Percentiles rank a stretch among this genome's conserved stretches.
Evolutionary conservation across 2,113 vertebrate genomes (phyloP).

Genomic region (Carassius carassius): DNA sequence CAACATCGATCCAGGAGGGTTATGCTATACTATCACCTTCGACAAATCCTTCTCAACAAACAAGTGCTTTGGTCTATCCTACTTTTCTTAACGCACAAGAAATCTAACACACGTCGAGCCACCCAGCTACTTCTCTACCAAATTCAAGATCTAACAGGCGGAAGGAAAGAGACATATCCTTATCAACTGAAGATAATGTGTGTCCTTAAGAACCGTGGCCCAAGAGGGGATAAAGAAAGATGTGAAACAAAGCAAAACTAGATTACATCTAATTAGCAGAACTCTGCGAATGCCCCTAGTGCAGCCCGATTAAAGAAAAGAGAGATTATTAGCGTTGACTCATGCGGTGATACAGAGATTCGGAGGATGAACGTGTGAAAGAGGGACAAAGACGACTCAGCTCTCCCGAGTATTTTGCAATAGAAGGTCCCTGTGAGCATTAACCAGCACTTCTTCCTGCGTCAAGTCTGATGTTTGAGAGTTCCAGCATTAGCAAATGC

Average conservation of each 20-base stretch:
- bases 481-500: slow-evolving; percentile 53
- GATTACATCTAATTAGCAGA: slow-evolving; percentile 46
- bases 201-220: not conserved
- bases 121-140: not conserved
- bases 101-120: not conserved
- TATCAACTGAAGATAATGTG: slow-evolving; percentile 15
- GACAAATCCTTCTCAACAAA: not conserved
- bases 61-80: not conserved
- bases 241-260: slow-evolving; percentile 41
- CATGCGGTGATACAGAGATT: slow-evolving; percentile 15
- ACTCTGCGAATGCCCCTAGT: slow-evolving; percentile 20
- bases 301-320: slow-evolving; percentile 30
- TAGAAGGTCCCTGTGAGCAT: not conserved
- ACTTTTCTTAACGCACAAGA: not conserved
- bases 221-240: slow-evolving; percentile 10
- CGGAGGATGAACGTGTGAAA: not conserved
- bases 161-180: slow-evolving; percentile 23
- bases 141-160: slow-evolving; percentile 14
- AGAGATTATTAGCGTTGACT: slow-evolving; percentile 25
- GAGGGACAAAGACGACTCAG: slow-evolving; percentile 9
- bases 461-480: slow-evolving; percentile 33
- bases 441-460: slow-evolving; percentile 13
- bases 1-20: not conserved
- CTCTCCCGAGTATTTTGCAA: slow-evolving; percentile 9
- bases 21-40: not conserved